Evolutionary conservation across 2,888 invertebrate genomes (phyloP), one percentile per base, ranked within the genome.

Genomic region (Eristalinus aeneus): DNA sequence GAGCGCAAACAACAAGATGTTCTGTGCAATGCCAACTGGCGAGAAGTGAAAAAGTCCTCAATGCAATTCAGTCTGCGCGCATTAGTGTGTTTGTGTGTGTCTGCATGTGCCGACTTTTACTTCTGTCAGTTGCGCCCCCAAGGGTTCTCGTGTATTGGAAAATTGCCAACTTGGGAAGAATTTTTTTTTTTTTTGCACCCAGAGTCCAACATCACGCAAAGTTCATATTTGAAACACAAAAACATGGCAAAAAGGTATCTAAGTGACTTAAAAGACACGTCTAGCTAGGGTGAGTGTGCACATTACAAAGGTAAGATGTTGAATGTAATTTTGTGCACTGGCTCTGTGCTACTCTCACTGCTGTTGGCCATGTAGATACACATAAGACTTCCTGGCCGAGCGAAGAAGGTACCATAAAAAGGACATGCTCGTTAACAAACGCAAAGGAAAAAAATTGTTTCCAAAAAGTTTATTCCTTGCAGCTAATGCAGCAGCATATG

Each of bases 21-120:
- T 68, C 72, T 27, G 63, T 73, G 36, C 76, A 60, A 53, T 85
- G 85, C 85, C 85, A 81, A 73, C 76, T 76, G 76, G 76, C 72
- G 76, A 79, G 67, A 71, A 71, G 31, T 71, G 27, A 53, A 56
- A 80, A 80, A 72, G 67, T 71, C 46, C 27, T 39, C 31, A 65
- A 77, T 80, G 80, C 75, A 80, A 72, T 76, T 65, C 80, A 69
- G 73, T 68, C 68, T 56, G 54, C 68, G 76, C 58, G 56, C 60
- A 27, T 10, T 16, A 16, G 32, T 31, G 64, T 73, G 32, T 20
- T 10, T 34, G 61, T 54, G 69, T 75, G 58, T 56, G 68, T 71
- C 73, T 74, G 32, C 32, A 27, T n/a, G 56, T 56, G 56, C 54
- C 36, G 58, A 54, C 69, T 78, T 78, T 60, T 60, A 79, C 63